phyloP scores from a whole-genome alignment of 2,797 vertebrate genomes.

The Anas bahamensis region DNA sequence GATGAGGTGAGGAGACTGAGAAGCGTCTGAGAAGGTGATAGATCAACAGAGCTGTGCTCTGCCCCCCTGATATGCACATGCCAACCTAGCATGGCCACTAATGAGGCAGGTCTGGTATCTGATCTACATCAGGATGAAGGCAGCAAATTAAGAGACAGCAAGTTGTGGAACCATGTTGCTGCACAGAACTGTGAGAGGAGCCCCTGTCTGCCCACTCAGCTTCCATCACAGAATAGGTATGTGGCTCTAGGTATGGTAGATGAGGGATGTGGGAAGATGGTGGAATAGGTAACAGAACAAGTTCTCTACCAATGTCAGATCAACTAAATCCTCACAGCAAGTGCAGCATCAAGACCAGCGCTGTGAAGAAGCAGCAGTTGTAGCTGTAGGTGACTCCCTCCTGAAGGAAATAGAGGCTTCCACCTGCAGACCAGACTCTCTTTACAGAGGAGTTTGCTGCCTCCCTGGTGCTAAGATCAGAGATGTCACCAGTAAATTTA shows the following conservation, averaged over 20 bases:
- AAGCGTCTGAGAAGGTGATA: too few species aligned
- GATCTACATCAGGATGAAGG: not conserved
- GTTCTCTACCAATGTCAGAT: not conserved
- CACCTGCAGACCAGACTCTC: not conserved
- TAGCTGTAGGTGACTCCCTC: not conserved
- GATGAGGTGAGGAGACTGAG: not conserved
- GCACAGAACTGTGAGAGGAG: not conserved
- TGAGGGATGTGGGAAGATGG: not conserved
- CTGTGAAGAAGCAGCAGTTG: not conserved
- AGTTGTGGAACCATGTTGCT: not conserved
- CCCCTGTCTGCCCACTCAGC: not conserved
- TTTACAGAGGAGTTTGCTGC: not conserved
- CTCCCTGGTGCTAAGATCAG: not conserved
- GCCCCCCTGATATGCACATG: rapidly evolving
- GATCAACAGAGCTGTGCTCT: not conserved
- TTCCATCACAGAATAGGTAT: not conserved
- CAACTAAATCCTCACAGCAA: not conserved
- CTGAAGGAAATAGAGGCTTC: not conserved
- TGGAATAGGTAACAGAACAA: not conserved
- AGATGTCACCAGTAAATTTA: not conserved
- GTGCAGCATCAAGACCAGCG: not conserved
- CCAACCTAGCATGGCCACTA: not conserved
- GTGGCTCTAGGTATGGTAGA: not conserved
- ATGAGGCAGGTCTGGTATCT: not conserved
- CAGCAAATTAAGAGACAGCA: rapidly evolving